phyloP scores from a whole-genome alignment of 2,113 vertebrate species.

The Osmerus eperlanus region DNA sequence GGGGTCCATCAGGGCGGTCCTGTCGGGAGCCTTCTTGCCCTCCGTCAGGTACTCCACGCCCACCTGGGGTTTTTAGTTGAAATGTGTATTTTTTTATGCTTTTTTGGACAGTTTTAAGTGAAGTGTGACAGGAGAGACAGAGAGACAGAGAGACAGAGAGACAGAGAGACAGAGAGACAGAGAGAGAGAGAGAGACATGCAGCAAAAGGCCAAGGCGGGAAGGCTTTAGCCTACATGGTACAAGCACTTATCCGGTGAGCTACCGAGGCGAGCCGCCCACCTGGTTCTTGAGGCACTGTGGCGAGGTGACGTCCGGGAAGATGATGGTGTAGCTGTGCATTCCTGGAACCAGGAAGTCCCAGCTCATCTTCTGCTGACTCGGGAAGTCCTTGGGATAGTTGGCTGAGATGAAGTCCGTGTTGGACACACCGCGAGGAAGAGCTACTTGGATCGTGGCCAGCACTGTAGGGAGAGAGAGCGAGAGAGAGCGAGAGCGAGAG shows the following conservation, averaged over 20 bases:
- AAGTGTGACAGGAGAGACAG: too few species aligned
- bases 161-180: too few species aligned
- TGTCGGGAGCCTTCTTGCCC: conserved; percentile 46
- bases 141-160: too few species aligned
- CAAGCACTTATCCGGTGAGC: too few species aligned
- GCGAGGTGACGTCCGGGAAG: conserved; percentile 69
- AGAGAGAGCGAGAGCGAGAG: not conserved
- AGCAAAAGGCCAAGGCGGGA: too few species aligned
- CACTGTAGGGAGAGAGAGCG: conserved; percentile 51
- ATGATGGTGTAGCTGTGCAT: conserved; percentile 79
- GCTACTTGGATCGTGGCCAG: conserved; percentile 76
- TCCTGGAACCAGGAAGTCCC: conserved; percentile 80
- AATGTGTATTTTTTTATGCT: too few species aligned
- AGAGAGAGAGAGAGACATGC: too few species aligned
- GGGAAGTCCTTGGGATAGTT: conserved; percentile 79
- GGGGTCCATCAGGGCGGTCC: conserved; percentile 59
- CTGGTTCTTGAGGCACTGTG: conserved; percentile 75
- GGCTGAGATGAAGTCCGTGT: conserved; percentile 75
- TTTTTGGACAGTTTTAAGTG: too few species aligned
- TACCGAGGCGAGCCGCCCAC: conserved; percentile 33
- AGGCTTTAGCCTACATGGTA: too few species aligned
- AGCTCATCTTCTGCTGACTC: conserved; percentile 75
- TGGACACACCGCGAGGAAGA: conserved; percentile 71
- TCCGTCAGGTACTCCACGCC: conserved; percentile 74
- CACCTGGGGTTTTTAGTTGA: conserved; percentile 40